phyloP scores from a whole-genome alignment of 2,888 invertebrate species.

The Drosophila vallismaia region DNA sequence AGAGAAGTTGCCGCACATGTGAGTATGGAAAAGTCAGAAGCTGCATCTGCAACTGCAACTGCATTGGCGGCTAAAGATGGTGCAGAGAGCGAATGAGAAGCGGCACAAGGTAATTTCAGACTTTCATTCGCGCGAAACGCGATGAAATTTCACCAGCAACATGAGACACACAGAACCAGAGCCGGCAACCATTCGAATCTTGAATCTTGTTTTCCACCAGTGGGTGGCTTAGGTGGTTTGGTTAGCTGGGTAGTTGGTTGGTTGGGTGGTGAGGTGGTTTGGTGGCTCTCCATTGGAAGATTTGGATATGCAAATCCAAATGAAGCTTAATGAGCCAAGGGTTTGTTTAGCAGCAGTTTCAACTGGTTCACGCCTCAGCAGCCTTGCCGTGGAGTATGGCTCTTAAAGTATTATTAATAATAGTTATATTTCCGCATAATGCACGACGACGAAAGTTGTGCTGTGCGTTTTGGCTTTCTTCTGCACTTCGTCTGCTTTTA shows the following conservation, averaged over 20 bases:
- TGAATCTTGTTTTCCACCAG: slow-evolving; percentile 26
- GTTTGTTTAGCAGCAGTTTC: slow-evolving; percentile 29
- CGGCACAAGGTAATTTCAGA: slow-evolving; percentile 81
- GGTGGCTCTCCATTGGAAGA: slow-evolving; percentile 45
- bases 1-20: slow-evolving; percentile 39
- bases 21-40: slow-evolving; percentile 38
- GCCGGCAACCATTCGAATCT: slow-evolving; percentile 33
- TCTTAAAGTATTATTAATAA: slow-evolving; percentile 68
- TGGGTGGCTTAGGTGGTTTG: slow-evolving; percentile 12
- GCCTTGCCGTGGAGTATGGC: slow-evolving; percentile 34
- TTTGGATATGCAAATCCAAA: slow-evolving; percentile 71
- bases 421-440: slow-evolving; percentile 71
- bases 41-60: slow-evolving; percentile 42
- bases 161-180: slow-evolving; percentile 41
- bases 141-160: slow-evolving; percentile 78
- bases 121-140: slow-evolving; percentile 81
- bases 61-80: slow-evolving; percentile 23
- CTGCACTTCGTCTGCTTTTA: slow-evolving; percentile 51
- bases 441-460: slow-evolving; percentile 72
- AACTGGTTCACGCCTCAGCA: slow-evolving; percentile 65
- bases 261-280: slow-evolving; percentile 17
- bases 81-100: slow-evolving; percentile 70
- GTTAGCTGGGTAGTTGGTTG: slow-evolving; percentile 13
- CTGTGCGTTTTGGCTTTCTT: slow-evolving; percentile 43
- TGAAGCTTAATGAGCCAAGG: slow-evolving; percentile 72